Evolutionary conservation across 2,797 vertebrate species (phyloP), one percentile per base, ranked within the genome.

Genomic region (Nothura maculosa): DNA sequence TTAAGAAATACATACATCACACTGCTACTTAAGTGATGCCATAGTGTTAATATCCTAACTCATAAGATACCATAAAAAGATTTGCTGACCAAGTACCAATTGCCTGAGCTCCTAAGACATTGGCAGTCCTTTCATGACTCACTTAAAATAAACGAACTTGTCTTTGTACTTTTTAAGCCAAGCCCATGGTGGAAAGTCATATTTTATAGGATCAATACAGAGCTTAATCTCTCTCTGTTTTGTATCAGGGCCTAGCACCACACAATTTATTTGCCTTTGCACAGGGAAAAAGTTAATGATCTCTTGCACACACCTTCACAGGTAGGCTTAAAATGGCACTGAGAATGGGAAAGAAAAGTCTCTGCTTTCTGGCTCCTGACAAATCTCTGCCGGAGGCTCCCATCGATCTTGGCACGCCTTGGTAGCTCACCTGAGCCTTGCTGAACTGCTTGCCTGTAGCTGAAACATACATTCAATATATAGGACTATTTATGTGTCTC

Each of bases 61-160:
- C 74, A 92, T 80, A 88, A 77, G 34, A 72, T 77, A 62, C 66
- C 32, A 60, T 76, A 78, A 52, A 68, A 91, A 75, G 69, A 87
- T 75, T 84, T 91, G 87, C 93, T 96, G 93, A 93, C 73, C 38
- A 80, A 82, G 90, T 64, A 93, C 21, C 50, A 87, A 57, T 76
- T 89, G 62, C 66, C 58, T 69, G 84, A 66, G 47, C 45, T 85
- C 55, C 85, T 47, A 85, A 81, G 69, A 89, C 47, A 67, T 27
- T 93, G 94, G 92, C 86, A 95, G 69, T 18, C 76, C 58, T 94
- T 90, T 47, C 47, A 34, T 22, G 60, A 78, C 50, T 92, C 81
- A 90, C 86, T 89, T 93, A 69, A 85, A 94, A 90, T 68, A 94
- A 96, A 94, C 92, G 43, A 93, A 93, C 76, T 62, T 0, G 3